Evolutionary conservation across 2,888 invertebrate species (phyloP), one percentile per base, ranked within the genome.

Genomic region (Caenorhabditis imperialis): DNA sequence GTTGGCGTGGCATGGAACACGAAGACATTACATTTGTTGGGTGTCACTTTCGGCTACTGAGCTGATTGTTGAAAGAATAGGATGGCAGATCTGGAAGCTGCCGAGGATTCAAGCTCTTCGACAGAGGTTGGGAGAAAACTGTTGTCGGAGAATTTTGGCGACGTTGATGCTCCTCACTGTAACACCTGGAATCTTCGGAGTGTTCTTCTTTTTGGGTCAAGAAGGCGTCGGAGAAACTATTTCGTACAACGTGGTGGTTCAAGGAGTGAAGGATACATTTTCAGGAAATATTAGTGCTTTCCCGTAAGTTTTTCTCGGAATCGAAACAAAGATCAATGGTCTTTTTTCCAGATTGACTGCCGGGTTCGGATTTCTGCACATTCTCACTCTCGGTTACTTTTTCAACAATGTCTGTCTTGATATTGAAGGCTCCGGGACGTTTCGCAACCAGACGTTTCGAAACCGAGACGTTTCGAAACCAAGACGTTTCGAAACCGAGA

Each of bases 161-260:
- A 85, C 83, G 8, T 72, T 81, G 2, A 81, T 84, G 60, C 77
- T 81, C 48, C 38, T 84, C 45, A 60, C 79, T 54, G 75, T 75
- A 1, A 75, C 75, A 5, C 75, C 75, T 23, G 78, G 82, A 18
- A 81, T 84, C 6, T 82, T 82, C 47, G 81, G 83, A 16, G 81
- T 83, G 2, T 86, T 86, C 65, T 86, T 86, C 78, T 86, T 86
- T 58, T 61, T 85, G 12, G 83, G 82, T 16, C 77, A 77, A 7
- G 79, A 75, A 40, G 84, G 79, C 16, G 70, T 84, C 16, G 86
- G 86, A 12, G 78, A 75, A 35, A 78, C 77, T 7, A 83, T 87
- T 25, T 81, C 85, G 35, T 40, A 67, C 20, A 76, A 77, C n/a
- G 79, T 86, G 2, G 78, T 86, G 1, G 33, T 81, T 12, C 53